Evolutionary conservation across 1,140 invertebrate genomes (phyloP).

Genomic region (Elysia chlorotica): DNA sequence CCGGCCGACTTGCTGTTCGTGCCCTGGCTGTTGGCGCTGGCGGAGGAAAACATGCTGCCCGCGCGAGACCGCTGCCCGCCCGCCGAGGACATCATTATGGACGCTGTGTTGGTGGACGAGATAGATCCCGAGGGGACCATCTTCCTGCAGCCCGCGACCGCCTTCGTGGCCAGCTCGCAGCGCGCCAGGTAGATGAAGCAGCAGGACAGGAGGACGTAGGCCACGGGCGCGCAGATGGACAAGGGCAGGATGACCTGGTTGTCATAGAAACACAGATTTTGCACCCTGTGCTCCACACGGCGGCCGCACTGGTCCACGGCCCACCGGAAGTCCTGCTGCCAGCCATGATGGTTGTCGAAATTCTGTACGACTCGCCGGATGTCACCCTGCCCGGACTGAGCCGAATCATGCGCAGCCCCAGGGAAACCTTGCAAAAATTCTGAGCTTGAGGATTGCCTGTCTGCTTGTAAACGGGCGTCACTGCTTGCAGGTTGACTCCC

Average conservation of each 20-base stretch:
- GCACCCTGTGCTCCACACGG: background rate
- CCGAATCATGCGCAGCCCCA: no score
- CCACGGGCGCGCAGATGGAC: slow-evolving; percentile 1
- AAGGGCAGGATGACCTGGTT: slow-evolving; percentile 8
- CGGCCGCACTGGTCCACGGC: background rate
- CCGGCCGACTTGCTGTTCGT: no score
- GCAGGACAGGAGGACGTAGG: background rate
- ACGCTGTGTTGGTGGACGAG: no score
- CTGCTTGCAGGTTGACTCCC: no score
- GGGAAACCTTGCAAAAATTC: no score
- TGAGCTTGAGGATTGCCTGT: no score
- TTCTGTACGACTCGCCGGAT: background rate
- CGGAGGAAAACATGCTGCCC: background rate
- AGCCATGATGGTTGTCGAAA: background rate
- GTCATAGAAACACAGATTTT: slow-evolving; percentile 12
- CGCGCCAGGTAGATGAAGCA: slow-evolving; percentile 12
- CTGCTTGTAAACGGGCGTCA: no score
- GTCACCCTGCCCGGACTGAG: no score
- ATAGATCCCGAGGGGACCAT: no score
- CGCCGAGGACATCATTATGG: background rate
- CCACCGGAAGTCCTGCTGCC: background rate
- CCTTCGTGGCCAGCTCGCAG: slow-evolving; percentile 14
- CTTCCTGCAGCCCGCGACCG: no score
- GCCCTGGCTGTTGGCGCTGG: background rate
- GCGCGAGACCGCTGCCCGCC: background rate